Conservation (phyloP, 2,797 vertebrate genomes). For the Microctenopoma steveboyesi region DNA sequence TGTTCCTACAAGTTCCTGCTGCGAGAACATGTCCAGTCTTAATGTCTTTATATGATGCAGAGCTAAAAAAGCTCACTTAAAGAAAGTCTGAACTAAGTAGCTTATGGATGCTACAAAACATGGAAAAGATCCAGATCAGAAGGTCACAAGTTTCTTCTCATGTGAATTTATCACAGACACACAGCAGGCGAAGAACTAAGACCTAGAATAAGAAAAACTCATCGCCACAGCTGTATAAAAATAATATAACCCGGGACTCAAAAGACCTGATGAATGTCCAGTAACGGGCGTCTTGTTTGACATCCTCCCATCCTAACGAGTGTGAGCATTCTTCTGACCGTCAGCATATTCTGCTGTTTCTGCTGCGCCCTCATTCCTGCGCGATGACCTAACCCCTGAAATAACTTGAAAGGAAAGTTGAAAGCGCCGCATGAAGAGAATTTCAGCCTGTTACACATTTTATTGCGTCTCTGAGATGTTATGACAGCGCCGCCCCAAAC, state of each 20-base stretch:
- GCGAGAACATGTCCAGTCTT: constrained; percentile 11
- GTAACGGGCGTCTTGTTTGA: no score
- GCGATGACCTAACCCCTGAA: constrained; percentile 10
- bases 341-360: constrained; percentile 34
- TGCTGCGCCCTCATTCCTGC: constrained; percentile 38
- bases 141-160: no score
- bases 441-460: constrained; percentile 13
- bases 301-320: no score
- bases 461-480: constrained; percentile 59
- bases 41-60: constrained; percentile 27
- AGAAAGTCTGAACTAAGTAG: background rate
- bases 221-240: no score
- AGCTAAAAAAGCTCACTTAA: background rate
- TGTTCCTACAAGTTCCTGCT: background rate
- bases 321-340: background rate
- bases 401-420: constrained; percentile 28
- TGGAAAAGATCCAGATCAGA: no score
- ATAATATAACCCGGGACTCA: no score
- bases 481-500: constrained; percentile 64
- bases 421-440: constrained; percentile 30
- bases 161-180: no score
- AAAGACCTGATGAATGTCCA: no score
- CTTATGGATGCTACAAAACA: no score
- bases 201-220: no score
- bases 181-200: no score